Evolutionary conservation across 1,140 invertebrate genomes (phyloP).

Genomic region (Neotoxoptera formosana): DNA sequence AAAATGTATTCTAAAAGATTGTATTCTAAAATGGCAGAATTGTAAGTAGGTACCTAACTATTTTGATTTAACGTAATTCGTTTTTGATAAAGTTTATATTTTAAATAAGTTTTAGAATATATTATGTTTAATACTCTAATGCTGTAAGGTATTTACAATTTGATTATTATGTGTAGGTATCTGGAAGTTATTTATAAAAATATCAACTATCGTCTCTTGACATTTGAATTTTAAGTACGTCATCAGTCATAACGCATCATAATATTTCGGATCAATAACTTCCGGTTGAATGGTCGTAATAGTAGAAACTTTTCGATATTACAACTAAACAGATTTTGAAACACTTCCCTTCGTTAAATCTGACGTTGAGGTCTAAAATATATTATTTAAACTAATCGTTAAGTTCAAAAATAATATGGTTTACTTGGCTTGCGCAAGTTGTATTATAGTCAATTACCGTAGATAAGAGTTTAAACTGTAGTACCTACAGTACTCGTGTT

Average conservation of each 20-base stretch:
- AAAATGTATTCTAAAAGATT: neutral
- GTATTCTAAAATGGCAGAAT: neutral
- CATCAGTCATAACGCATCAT: neutral
- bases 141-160: neutral
- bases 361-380: neutral
- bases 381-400: neutral
- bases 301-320: neutral
- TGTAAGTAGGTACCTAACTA: too few species aligned
- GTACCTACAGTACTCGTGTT: neutral
- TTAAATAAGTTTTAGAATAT: neutral
- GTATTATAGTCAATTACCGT: neutral
- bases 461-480: neutral
- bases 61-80: neutral
- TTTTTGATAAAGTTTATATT: neutral
- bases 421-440: neutral
- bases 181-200: neutral
- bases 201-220: neutral
- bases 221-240: neutral
- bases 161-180: neutral
- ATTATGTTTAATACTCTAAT: neutral
- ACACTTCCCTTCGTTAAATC: neutral
- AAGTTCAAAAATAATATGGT: neutral
- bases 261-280: neutral
- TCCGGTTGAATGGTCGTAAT: neutral
- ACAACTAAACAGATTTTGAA: neutral